Percentiles rank a stretch among this genome's conserved stretches.
These are phyloP conservation scores for Alethe castanea DNA, from an alignment of 2,113 vertebrate genomes.

Conservation along the genomic window DNA sequence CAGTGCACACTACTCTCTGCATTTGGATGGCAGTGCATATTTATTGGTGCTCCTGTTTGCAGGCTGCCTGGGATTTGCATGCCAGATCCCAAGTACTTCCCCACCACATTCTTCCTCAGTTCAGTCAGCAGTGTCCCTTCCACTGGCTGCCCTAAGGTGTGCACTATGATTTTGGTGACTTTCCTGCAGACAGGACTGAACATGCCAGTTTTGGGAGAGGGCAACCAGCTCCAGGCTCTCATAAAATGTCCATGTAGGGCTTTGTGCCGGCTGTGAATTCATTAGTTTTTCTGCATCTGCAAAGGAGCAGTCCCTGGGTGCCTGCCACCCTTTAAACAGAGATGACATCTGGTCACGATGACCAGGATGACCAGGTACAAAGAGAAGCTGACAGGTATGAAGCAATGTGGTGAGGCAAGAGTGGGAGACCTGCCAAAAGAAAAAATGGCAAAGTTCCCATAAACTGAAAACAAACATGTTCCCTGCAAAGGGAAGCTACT, in stretches of 20 bases:
- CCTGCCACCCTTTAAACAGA: background rate
- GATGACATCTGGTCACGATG: constrained; percentile 31
- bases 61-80: background rate
- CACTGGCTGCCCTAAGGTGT: background rate
- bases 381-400: background rate
- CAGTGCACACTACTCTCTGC: background rate
- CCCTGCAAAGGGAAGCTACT: background rate
- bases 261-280: background rate
- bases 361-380: constrained; percentile 24
- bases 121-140: background rate
- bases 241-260: background rate
- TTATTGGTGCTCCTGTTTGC: background rate
- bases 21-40: background rate
- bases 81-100: background rate
- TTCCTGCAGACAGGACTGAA: background rate
- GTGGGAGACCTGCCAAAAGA: constrained; percentile 7
- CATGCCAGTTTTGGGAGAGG: background rate
- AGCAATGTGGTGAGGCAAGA: constrained; percentile 1
- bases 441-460: background rate
- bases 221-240: background rate
- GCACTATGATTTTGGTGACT: background rate
- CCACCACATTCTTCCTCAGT: background rate
- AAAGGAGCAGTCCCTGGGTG: background rate
- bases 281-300: background rate
- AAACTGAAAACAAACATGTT: background rate